A percentile compares a stretch with the other conserved stretches of the same genome.
Conservation (phyloP, 2,888 invertebrate species). For the Cantharis rustica region DNA sequence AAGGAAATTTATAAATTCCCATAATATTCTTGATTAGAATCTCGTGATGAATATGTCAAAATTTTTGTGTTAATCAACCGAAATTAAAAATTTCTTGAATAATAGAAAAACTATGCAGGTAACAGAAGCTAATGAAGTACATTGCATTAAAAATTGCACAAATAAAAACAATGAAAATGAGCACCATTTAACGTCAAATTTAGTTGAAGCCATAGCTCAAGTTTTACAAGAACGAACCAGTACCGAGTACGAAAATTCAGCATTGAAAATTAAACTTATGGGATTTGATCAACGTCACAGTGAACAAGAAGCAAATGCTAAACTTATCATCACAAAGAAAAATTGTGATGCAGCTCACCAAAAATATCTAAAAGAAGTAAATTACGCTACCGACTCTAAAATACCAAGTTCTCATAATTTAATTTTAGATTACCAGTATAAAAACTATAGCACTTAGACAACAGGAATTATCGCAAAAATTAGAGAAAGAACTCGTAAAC, state of each 20-base stretch:
- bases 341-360: neutral
- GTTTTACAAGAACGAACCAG: conserved; percentile 24
- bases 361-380: neutral
- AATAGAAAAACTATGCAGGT: neutral
- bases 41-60: neutral
- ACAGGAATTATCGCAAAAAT: neutral
- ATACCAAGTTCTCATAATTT: neutral
- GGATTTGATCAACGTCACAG: neutral
- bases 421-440: neutral
- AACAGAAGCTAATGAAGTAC: neutral
- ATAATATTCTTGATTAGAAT: neutral
- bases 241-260: conserved; percentile 19
- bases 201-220: conserved; percentile 26
- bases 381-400: neutral
- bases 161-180: neutral
- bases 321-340: neutral
- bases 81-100: neutral
- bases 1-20: neutral
- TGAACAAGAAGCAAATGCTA: neutral
- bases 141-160: neutral
- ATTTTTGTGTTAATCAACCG: neutral
- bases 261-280: conserved; percentile 10
- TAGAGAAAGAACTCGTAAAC: neutral
- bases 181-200: conserved; percentile 15
- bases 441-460: neutral